These are phyloP conservation scores for Drosophila dunni DNA, from an alignment of 1,140 invertebrate species.

Conservation along the genomic window DNA sequence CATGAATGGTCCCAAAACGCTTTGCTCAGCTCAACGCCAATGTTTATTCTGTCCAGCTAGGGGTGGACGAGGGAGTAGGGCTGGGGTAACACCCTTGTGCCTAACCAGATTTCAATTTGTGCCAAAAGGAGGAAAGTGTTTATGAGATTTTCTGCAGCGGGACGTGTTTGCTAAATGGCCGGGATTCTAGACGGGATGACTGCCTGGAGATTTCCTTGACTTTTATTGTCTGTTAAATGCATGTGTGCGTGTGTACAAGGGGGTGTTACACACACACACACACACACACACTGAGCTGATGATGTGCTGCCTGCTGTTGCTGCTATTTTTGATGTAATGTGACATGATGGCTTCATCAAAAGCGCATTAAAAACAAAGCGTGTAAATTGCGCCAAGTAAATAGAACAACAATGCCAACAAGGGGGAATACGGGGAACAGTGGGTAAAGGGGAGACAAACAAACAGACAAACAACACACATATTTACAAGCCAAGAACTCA, in stretches of 20 bases:
- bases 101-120: slow-evolving; percentile 82
- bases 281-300: slow-evolving; percentile 21
- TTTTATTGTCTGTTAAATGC: slow-evolving; percentile 51
- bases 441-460: no score
- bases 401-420: slow-evolving; percentile 6
- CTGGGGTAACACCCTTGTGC: slow-evolving; percentile 48
- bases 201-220: slow-evolving; percentile 50
- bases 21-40: background rate
- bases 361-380: slow-evolving; percentile 81
- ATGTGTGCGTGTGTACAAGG: slow-evolving; percentile 11
- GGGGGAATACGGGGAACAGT: background rate
- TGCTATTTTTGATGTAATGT: slow-evolving; percentile 78
- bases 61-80: slow-evolving; percentile 14
- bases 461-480: background rate
- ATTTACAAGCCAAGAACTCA: background rate
- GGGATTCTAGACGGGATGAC: slow-evolving; percentile 27
- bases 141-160: slow-evolving; percentile 72
- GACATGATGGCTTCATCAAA: slow-evolving; percentile 83
- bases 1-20: slow-evolving; percentile 36
- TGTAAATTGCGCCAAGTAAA: slow-evolving; percentile 56
- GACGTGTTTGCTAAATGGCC: slow-evolving; percentile 59
- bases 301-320: slow-evolving; percentile 25
- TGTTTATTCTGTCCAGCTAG: slow-evolving; percentile 38
- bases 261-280: slow-evolving; percentile 37
- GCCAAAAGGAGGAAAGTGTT: slow-evolving; percentile 73